Percentiles rank a stretch among this genome's conserved stretches.
These are phyloP conservation scores for Drosophila eugracilis DNA, from an alignment of 1,140 invertebrate species.

Conservation along the genomic window DNA sequence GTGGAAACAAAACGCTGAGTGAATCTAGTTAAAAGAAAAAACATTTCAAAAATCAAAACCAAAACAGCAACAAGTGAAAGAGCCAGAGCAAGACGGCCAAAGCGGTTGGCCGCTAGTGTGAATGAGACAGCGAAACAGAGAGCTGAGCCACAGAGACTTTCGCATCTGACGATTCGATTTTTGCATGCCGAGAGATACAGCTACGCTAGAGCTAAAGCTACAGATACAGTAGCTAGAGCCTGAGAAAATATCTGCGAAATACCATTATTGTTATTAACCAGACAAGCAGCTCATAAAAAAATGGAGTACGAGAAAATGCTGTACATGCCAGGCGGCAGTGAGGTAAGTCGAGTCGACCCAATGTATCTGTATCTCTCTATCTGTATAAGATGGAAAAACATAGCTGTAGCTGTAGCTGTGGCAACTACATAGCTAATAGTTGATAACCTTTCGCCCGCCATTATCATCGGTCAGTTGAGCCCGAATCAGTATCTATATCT, in stretches of 20 bases:
- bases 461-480: constrained; percentile 56
- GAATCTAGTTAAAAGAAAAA: constrained; percentile 64
- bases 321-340: constrained; percentile 56
- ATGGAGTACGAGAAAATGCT: constrained; percentile 82
- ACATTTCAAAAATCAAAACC: constrained; percentile 50
- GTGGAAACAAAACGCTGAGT: constrained; percentile 37
- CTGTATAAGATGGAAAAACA: constrained; percentile 8
- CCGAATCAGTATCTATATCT: constrained; percentile 32
- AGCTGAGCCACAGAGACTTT: constrained; percentile 49
- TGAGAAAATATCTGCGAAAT: constrained; percentile 33
- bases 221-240: constrained; percentile 30
- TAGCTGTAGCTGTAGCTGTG: constrained; percentile 7
- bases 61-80: constrained; percentile 64
- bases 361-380: constrained; percentile 12
- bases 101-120: constrained; percentile 32
- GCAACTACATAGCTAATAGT: constrained; percentile 45
- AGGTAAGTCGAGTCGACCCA: constrained; percentile 62
- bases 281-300: constrained; percentile 59
- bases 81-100: constrained; percentile 40
- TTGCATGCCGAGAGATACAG: constrained; percentile 57
- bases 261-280: constrained; percentile 24
- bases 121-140: constrained; percentile 47
- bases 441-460: constrained; percentile 62
- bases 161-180: constrained; percentile 60
- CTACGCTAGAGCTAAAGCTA: constrained; percentile 25